phyloP scores from a whole-genome alignment of 2,113 vertebrate species.

The Grallaria varia region DNA sequence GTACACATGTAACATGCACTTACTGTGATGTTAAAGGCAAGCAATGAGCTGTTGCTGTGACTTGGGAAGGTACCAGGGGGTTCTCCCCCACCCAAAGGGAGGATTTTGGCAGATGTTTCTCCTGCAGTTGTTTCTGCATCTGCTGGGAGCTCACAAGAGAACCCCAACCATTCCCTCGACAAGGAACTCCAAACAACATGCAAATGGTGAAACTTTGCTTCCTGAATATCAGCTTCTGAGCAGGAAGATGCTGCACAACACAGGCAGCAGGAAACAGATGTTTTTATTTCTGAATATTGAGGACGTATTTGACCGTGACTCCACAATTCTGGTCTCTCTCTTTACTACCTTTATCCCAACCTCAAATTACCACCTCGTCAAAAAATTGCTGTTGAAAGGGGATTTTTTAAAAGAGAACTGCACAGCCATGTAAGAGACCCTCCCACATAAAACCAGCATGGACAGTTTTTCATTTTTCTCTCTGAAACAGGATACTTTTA shows the following conservation, averaged over 20 bases:
- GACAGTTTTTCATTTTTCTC: background rate
- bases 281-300: background rate
- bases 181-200: background rate
- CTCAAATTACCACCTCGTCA: background rate
- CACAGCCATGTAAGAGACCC: background rate
- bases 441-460: background rate
- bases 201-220: background rate
- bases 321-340: background rate
- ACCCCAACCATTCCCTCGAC: background rate
- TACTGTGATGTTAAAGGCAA: background rate
- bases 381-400: background rate
- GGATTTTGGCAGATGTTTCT: background rate
- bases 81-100: background rate
- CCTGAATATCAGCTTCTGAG: background rate
- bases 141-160: background rate
- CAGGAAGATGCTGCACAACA: background rate
- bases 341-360: background rate
- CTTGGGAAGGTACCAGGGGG: background rate
- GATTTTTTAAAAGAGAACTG: background rate
- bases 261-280: background rate
- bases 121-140: background rate
- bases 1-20: background rate
- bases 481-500: background rate
- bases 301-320: background rate
- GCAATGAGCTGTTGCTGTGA: background rate